Conservation (phyloP, 2,888 invertebrate species). For the Esperia sulphurella region DNA sequence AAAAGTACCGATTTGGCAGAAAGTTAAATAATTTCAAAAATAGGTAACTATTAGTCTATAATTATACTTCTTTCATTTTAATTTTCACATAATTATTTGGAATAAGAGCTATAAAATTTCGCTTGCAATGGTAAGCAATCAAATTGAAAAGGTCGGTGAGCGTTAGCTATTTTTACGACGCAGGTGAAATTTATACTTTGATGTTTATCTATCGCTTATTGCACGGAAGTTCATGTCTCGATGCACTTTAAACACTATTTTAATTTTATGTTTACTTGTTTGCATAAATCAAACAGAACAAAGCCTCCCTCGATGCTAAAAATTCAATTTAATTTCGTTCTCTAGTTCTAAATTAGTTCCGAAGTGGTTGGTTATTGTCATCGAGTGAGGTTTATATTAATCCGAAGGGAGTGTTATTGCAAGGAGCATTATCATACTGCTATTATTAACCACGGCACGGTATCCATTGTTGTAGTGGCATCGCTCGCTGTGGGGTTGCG, state of each 20-base stretch:
- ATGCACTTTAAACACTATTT: background rate
- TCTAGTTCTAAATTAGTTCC: slow-evolving; percentile 66
- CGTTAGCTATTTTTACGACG: background rate
- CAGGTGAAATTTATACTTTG: slow-evolving; percentile 14
- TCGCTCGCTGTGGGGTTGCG: slow-evolving; percentile 34
- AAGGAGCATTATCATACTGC: slow-evolving; percentile 61
- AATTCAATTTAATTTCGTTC: slow-evolving; percentile 65
- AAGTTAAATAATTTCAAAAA: slow-evolving; percentile 26
- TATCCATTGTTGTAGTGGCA: slow-evolving; percentile 37
- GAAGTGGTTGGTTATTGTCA: slow-evolving; percentile 69
- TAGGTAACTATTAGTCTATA: background rate
- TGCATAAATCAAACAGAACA: slow-evolving; percentile 24
- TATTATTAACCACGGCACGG: slow-evolving; percentile 46
- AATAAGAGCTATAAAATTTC: background rate
- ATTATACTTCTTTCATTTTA: background rate
- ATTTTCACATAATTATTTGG: background rate
- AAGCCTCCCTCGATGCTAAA: slow-evolving; percentile 38
- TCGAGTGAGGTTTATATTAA: slow-evolving; percentile 75
- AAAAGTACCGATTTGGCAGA: slow-evolving; percentile 26
- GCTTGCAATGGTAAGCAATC: slow-evolving; percentile 1
- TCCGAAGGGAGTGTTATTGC: slow-evolving; percentile 61
- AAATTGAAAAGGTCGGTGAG: background rate
- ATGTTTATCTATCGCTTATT: slow-evolving; percentile 2
- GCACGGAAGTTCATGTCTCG: too few relatives aligned
- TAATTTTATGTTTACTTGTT: too few relatives aligned